Evolutionary conservation across 2,113 vertebrate species (phyloP).

Genomic region (Potamarius usumacintae): DNA sequence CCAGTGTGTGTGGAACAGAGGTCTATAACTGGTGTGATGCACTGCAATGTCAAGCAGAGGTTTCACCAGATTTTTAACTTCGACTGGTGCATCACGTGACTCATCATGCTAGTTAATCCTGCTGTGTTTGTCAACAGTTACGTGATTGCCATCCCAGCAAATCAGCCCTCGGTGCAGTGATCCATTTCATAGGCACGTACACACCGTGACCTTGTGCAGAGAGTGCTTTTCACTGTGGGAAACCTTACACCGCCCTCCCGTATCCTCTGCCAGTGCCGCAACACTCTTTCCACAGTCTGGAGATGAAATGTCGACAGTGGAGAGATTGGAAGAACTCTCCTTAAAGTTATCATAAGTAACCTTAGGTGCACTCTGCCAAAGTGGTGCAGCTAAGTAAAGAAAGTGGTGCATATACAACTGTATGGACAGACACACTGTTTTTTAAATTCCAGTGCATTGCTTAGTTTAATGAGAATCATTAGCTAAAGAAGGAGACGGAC

Average conservation of each 20-base stretch:
- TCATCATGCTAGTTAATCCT: background rate
- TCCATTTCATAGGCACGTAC: conserved; percentile 4
- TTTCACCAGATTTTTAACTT: conserved; percentile 5
- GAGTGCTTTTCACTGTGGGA: conserved; percentile 28
- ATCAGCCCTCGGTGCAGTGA: conserved; percentile 4
- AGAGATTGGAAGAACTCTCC: background rate
- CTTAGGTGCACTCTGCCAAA: background rate
- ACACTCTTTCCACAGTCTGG: conserved; percentile 19
- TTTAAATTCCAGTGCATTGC: background rate
- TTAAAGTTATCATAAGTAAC: background rate
- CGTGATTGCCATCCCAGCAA: conserved; percentile 14
- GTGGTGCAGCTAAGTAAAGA: background rate
- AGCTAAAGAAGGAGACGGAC: background rate
- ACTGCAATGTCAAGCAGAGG: background rate
- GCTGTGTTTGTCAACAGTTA: conserved; percentile 3
- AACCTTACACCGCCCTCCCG: conserved; percentile 23
- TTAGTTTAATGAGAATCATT: background rate
- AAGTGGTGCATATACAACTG: background rate
- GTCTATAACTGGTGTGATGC: background rate
- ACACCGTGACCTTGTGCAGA: conserved; percentile 33
- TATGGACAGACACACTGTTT: background rate
- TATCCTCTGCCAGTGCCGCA: conserved; percentile 10
- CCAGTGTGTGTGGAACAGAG: background rate
- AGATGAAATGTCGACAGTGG: background rate
- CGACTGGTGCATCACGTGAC: background rate